Percentiles rank a stretch among this genome's conserved stretches.
Conservation (phyloP, 2,113 vertebrate species). For the Cryptotis parvus region DNA sequence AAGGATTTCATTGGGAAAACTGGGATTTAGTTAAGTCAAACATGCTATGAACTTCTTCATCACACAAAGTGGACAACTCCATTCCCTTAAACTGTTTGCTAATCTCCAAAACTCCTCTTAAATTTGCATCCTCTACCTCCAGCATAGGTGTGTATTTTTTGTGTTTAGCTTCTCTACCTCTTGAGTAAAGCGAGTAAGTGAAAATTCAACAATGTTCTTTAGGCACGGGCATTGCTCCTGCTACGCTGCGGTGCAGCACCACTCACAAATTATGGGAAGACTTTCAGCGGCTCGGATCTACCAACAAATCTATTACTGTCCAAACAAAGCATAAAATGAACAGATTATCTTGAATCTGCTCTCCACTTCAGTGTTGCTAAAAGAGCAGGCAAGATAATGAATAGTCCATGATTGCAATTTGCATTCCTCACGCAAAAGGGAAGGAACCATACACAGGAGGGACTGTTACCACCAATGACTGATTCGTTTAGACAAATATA, state of each 20-base stretch:
- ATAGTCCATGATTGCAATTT: neutral
- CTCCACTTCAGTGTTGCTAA: slow-evolving; percentile 15
- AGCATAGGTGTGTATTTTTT: slow-evolving; percentile 13
- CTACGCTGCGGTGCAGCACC: neutral
- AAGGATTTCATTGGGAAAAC: too few relatives aligned
- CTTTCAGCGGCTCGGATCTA: slow-evolving; percentile 37
- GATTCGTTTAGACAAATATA: neutral
- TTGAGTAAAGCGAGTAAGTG: slow-evolving; percentile 12
- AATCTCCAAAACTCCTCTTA: slow-evolving; percentile 4
- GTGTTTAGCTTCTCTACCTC: slow-evolving; percentile 46
- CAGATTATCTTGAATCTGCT: slow-evolving; percentile 53
- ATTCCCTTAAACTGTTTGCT: slow-evolving; percentile 33
- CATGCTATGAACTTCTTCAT: too few relatives aligned
- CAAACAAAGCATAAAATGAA: slow-evolving; percentile 78
- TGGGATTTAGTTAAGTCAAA: too few relatives aligned
- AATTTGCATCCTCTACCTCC: neutral
- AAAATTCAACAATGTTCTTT: slow-evolving; percentile 47
- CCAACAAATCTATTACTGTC: slow-evolving; percentile 42
- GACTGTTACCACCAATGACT: neutral
- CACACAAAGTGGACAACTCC: too few relatives aligned
- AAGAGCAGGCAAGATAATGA: slow-evolving; percentile 14
- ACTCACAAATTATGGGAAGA: neutral
- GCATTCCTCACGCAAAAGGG: neutral
- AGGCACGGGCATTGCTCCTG: slow-evolving; percentile 14
- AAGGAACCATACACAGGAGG: neutral